A percentile compares a stretch with the other conserved stretches of the same genome.
Conservation (phyloP, 2,797 vertebrate species). For the Paguma larvata region DNA sequence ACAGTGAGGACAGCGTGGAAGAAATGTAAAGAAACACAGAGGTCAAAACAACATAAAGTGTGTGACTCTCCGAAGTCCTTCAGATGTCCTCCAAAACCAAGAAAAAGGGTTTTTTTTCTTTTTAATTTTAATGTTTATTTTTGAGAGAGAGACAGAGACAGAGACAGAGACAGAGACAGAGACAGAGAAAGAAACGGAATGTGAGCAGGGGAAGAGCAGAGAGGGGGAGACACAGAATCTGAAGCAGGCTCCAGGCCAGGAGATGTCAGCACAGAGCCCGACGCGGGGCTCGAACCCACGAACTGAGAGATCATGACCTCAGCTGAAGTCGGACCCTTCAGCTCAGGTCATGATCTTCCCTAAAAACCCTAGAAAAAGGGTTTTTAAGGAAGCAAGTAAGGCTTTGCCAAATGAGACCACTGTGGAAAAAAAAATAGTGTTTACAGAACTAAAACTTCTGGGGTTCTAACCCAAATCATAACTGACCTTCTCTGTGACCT, state of each 20-base stretch:
- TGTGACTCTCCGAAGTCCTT: background rate
- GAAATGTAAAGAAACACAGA: background rate
- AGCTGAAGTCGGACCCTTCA: too few relatives aligned
- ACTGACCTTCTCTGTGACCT: background rate
- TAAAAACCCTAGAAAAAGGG: background rate
- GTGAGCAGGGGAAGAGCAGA: too few relatives aligned
- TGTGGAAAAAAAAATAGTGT: background rate
- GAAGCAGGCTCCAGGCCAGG: too few relatives aligned
- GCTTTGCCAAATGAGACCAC: background rate
- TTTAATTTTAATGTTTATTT: too few relatives aligned
- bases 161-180: too few relatives aligned
- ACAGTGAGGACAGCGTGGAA: background rate
- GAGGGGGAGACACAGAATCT: too few relatives aligned
- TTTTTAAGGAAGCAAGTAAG: background rate
- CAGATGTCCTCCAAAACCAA: background rate
- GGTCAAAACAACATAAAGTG: background rate
- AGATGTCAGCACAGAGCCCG: too few relatives aligned
- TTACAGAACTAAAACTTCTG: background rate
- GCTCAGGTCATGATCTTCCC: too few relatives aligned
- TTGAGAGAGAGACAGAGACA: too few relatives aligned
- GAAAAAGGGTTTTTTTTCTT: background rate
- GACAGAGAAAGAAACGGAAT: too few relatives aligned
- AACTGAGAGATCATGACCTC: too few relatives aligned
- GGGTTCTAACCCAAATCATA: constrained; percentile 16
- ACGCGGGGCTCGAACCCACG: too few relatives aligned